Conservation (phyloP, 2,797 vertebrate species). For the Eleutherodactylus coqui region DNA sequence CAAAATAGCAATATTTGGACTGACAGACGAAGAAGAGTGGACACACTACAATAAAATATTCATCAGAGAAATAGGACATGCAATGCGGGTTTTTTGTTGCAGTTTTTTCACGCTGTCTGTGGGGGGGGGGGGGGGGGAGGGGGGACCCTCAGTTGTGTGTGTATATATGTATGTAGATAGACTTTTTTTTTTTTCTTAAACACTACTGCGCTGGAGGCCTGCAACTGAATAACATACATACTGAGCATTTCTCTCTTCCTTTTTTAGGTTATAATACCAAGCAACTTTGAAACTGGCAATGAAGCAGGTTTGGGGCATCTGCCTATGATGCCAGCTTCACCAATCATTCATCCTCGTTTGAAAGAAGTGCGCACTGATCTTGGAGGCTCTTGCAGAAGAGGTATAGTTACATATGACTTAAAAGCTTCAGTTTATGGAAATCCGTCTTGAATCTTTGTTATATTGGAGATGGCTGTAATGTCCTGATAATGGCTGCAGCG, state of each 20-base stretch:
- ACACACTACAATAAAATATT: no score
- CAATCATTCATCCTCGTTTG: constrained; percentile 93
- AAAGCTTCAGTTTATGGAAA: neutral
- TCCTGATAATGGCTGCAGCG: neutral
- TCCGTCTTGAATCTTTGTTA: no score
- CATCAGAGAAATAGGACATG: no score
- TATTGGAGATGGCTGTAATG: no score
- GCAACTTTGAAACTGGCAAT: constrained; percentile 85
- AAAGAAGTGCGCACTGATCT: constrained; percentile 90
- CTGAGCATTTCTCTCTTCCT: neutral
- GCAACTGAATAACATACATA: neutral
- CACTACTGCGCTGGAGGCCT: neutral
- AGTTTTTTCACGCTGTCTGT: no score
- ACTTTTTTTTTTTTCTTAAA: no score
- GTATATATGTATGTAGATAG: no score
- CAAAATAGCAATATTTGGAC: no score
- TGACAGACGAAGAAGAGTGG: no score
- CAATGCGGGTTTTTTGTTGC: no score
- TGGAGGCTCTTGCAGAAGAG: constrained; percentile 83
- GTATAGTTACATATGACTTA: constrained; percentile 60
- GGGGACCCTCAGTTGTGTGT: no score
- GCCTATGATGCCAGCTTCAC: constrained; percentile 89
- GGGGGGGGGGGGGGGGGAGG: no score
- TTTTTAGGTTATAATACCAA: constrained; percentile 90
- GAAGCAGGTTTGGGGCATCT: constrained; percentile 79